Evolutionary conservation across 2,113 vertebrate genomes (phyloP).

Genomic region (Pavo muticus): DNA sequence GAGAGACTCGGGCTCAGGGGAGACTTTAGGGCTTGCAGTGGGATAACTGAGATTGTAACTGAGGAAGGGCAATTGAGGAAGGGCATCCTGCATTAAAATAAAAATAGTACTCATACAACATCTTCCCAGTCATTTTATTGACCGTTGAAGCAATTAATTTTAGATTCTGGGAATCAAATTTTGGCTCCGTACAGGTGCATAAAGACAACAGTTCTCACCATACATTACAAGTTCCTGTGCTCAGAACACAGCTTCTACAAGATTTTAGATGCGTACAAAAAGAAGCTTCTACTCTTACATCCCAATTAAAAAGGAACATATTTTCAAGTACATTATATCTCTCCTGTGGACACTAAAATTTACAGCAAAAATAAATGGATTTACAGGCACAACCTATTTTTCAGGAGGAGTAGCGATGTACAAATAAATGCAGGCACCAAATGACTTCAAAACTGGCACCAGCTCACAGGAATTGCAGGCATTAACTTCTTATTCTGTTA

Average conservation of each 20-base stretch:
- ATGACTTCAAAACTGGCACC: not conserved
- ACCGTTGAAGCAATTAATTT: not conserved
- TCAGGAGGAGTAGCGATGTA: not conserved
- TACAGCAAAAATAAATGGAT: not conserved
- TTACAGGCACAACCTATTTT: not conserved
- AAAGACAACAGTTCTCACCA: not conserved
- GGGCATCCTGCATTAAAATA: not conserved
- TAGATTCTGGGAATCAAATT: not conserved
- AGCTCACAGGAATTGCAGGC: not conserved
- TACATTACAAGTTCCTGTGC: not conserved
- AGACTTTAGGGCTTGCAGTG: not conserved
- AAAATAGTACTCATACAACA: rapidly evolving
- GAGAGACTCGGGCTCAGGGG: not conserved
- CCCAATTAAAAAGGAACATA: not conserved
- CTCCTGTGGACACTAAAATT: not conserved
- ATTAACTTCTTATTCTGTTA: not conserved
- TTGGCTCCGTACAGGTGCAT: not conserved
- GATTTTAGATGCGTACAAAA: not conserved
- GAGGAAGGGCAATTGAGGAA: not conserved
- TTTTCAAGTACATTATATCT: not conserved
- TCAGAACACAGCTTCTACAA: not conserved
- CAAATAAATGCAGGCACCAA: not conserved
- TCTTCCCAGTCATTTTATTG: not conserved
- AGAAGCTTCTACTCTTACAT: not conserved
- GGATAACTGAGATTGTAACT: not conserved